Evolutionary conservation across 2,797 vertebrate genomes (phyloP).

Genomic region (Arremon aurantiirostris): DNA sequence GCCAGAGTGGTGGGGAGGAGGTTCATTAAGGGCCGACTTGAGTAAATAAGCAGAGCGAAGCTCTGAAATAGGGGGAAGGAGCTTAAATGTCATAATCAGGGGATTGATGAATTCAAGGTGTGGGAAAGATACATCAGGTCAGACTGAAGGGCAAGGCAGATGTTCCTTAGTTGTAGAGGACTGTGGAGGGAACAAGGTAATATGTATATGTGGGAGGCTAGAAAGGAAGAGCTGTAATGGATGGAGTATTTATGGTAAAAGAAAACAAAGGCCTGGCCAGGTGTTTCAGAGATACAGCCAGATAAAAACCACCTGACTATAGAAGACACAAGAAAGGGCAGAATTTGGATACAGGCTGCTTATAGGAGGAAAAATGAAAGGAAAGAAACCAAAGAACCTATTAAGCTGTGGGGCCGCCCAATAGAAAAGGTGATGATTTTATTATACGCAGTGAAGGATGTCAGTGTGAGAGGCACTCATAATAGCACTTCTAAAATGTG

Average conservation of each 20-base stretch:
- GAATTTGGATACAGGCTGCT: background rate
- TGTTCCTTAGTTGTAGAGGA: background rate
- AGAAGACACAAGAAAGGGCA: background rate
- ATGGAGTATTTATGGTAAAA: background rate
- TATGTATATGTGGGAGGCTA: background rate
- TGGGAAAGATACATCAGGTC: background rate
- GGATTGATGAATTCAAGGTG: background rate
- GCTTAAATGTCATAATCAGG: background rate
- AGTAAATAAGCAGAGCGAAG: conserved; percentile 22
- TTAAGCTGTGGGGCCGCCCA: background rate
- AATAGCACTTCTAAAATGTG: conserved; percentile 32
- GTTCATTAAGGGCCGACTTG: background rate
- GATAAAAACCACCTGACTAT: background rate
- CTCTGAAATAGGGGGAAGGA: background rate
- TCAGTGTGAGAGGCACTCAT: background rate
- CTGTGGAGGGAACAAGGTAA: background rate
- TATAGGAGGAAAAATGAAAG: background rate
- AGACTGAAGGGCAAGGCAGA: background rate
- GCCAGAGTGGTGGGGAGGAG: background rate
- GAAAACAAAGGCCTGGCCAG: background rate
- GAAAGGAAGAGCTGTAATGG: background rate
- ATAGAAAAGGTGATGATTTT: background rate
- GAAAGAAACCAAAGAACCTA: background rate
- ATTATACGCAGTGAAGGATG: background rate
- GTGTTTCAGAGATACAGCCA: background rate